Conservation (phyloP, 2,113 vertebrate species). For the Campylorhamphus procurvoides region DNA sequence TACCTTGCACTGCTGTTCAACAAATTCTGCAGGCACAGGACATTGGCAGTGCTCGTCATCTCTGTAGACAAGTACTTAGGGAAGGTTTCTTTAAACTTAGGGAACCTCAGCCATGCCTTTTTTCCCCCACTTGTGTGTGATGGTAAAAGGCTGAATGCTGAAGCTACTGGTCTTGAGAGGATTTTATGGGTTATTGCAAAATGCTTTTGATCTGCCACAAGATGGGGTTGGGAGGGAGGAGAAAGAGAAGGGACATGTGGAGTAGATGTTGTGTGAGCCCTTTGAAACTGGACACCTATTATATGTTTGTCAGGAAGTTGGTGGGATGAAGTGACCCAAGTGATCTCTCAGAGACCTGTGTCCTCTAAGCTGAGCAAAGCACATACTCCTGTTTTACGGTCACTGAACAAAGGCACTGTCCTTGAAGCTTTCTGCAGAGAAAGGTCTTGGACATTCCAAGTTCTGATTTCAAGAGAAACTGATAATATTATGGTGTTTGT, state of each 20-base stretch:
- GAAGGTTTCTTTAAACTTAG: background rate
- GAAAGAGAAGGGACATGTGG: background rate
- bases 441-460: background rate
- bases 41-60: background rate
- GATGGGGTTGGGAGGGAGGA: background rate
- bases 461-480: background rate
- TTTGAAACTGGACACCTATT: conserved; percentile 64
- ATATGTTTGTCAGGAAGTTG: conserved; percentile 26
- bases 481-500: background rate
- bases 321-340: conserved; percentile 42
- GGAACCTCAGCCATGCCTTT: background rate
- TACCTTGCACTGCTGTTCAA: background rate
- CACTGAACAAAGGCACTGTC: background rate
- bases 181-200: background rate
- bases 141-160: background rate
- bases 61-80: background rate
- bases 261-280: conserved; percentile 11
- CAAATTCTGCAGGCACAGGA: background rate
- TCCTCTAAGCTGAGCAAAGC: background rate
- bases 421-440: background rate
- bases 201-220: background rate
- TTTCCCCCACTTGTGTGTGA: background rate
- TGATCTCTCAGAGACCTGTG: background rate
- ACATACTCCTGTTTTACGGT: background rate
- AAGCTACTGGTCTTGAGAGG: background rate